Evolutionary conservation across 1,140 invertebrate species (phyloP).

Genomic region (Onthophagus taurus): DNA sequence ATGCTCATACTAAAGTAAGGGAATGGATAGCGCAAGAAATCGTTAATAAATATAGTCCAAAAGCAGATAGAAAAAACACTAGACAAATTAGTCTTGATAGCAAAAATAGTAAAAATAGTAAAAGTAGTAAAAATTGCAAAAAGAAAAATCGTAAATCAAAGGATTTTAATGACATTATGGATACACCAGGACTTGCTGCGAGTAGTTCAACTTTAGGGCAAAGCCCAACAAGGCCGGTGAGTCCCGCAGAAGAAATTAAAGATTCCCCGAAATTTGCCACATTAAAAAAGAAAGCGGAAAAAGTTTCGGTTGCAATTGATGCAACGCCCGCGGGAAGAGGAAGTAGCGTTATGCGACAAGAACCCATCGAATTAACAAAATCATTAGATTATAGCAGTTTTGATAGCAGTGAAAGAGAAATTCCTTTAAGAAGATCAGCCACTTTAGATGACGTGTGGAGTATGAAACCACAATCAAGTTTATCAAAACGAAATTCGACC

Average conservation of each 20-base stretch:
- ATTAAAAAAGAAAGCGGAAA: constrained; percentile 47
- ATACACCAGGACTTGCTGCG: constrained; percentile 31
- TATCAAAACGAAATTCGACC: constrained; percentile 38
- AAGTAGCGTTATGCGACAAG: constrained; percentile 59
- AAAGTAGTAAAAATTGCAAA: no score
- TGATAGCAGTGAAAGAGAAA: constrained; percentile 21
- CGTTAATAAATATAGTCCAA: constrained; percentile 58
- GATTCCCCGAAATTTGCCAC: constrained; percentile 15
- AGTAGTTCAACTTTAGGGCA: constrained; percentile 36
- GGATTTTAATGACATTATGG: constrained; percentile 28
- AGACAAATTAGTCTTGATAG: constrained; percentile 23
- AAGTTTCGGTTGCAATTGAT: constrained; percentile 65
- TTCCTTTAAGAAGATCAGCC: constrained; percentile 37
- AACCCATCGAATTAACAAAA: constrained; percentile 62
- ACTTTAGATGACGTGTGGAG: constrained; percentile 34
- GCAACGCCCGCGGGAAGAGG: constrained; percentile 62
- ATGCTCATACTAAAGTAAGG: constrained; percentile 72
- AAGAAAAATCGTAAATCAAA: constrained; percentile 15
- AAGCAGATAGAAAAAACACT: constrained; percentile 44
- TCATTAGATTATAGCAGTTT: constrained; percentile 39
- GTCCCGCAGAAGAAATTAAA: constrained; percentile 33
- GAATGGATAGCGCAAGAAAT: constrained; percentile 76
- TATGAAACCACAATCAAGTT: neutral
- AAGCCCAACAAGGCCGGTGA: constrained; percentile 40
- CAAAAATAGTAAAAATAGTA: constrained; percentile 5